Base-by-base conservation (phyloP, 23 tunicate genomes). In the Halocynthia roretzi region DNA sequence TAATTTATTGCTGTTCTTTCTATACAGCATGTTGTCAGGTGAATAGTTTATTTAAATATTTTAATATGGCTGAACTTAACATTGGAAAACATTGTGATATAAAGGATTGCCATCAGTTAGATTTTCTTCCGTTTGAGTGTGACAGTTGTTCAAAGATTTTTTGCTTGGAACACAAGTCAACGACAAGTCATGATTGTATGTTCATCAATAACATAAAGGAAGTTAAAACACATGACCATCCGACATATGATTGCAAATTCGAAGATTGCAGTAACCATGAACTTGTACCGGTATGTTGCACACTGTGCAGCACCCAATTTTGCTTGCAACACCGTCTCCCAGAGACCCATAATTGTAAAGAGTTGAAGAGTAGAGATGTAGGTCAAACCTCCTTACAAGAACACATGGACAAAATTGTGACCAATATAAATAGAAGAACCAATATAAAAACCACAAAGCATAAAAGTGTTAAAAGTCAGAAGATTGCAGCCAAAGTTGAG, bases 51-150 rank as follows among this genome's bases (percentile, higher is more conserved):
- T 60, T 60, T 15, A 15, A 60, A 60, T 60, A 15, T 60, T 15
- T 23, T 2, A 15, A 50, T 12, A 86, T 86, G 91, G 87, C 83
- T 40, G 95, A 79, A 68, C 64, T 88, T 0, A 71, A 79, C 60
- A 58, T 83, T 20, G 95, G 95, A 7, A 57, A 71, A 49, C 95
- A 88, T 18, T 88, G 95, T 62, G 62, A 71, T 51, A 57, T 83
- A 54, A 7, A 7, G 48, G 40, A 82, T 7, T 88, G 95, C 65
- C 66, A 83, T 11, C 85, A 79, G 62, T 56, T 88, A 8, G 95
- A 88, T 53, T 88, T 88, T 68, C 67, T 88, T 51, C 95, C 95
- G 6, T 88, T 88, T 80, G 50, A 23, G 10, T 88, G 95, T 80
- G 77, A 88, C 72, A 56, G 54, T 21, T 88, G 95, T 54, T 69